Evolutionary conservation across 2,113 vertebrate genomes (phyloP).

Genomic region (Eulemur rufifrons): DNA sequence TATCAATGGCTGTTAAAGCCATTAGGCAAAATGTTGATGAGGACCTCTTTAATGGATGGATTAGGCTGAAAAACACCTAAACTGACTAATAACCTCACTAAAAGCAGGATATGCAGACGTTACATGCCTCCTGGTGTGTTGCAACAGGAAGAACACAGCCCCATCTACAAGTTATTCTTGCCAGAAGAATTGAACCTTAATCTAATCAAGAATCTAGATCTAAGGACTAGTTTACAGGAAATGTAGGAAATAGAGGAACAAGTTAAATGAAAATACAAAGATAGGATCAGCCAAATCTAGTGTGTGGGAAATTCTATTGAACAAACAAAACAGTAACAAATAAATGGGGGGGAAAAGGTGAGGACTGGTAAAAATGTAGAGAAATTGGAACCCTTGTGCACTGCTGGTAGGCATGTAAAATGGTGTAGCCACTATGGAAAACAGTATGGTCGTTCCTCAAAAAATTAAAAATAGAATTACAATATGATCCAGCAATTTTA

Average conservation of each 20-base stretch:
- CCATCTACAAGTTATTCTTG: slow-evolving; percentile 8
- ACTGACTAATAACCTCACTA: background rate
- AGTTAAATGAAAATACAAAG: slow-evolving; percentile 32
- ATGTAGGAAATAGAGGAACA: slow-evolving; percentile 10
- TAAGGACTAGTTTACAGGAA: slow-evolving; percentile 23
- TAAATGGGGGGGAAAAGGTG: background rate
- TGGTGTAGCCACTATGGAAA: background rate
- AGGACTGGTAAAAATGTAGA: background rate
- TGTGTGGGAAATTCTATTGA: background rate
- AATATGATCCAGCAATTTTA: background rate
- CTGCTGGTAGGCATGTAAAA: background rate
- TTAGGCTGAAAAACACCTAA: background rate
- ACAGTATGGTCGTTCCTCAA: background rate
- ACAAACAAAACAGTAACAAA: background rate
- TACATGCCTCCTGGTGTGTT: background rate
- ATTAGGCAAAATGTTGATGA: background rate
- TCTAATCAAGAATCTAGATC: slow-evolving; percentile 61
- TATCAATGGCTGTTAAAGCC: background rate
- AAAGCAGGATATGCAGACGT: background rate
- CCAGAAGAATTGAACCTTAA: slow-evolving; percentile 34
- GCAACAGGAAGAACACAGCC: background rate
- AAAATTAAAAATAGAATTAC: background rate
- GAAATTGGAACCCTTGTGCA: background rate
- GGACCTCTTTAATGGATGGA: background rate
- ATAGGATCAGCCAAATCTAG: background rate